A percentile compares a stretch with the other conserved stretches of the same genome.
phyloP scores from a whole-genome alignment of 2,888 invertebrate species.

The Cotesia congregata region DNA sequence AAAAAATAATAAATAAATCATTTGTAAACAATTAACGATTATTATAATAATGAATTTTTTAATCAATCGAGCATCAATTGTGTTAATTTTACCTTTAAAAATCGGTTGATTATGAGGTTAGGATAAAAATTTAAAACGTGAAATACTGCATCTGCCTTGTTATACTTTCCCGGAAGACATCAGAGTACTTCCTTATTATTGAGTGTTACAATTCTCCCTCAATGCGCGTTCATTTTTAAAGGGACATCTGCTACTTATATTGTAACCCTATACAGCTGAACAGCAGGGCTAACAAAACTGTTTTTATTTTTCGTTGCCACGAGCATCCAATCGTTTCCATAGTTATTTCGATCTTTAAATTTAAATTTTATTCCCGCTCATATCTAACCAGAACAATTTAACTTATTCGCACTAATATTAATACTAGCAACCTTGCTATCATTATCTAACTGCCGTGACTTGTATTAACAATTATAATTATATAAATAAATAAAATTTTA shows the following conservation, averaged over 20 bases:
- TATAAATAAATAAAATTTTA: no score
- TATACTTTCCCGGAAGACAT: background rate
- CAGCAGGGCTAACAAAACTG: background rate
- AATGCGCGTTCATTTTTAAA: background rate
- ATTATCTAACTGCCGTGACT: background rate
- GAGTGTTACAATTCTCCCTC: background rate
- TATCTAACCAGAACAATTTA: background rate
- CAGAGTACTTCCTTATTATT: background rate
- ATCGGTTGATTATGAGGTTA: background rate
- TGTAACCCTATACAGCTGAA: background rate
- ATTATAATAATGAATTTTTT: background rate
- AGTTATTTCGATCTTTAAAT: background rate
- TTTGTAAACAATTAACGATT: background rate
- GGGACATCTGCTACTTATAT: constrained; percentile 2
- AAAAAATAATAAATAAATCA: background rate
- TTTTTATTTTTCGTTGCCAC: background rate
- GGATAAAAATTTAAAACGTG: background rate
- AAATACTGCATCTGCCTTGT: background rate
- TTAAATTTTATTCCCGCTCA: background rate
- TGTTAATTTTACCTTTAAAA: background rate
- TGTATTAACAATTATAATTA: no score
- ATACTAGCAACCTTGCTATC: no score
- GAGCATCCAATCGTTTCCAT: constrained; percentile 3
- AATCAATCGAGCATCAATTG: background rate
- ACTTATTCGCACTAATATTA: background rate